Evolutionary conservation across 2,888 invertebrate species (phyloP).

Genomic region (Sarcophaga carnaria): DNA sequence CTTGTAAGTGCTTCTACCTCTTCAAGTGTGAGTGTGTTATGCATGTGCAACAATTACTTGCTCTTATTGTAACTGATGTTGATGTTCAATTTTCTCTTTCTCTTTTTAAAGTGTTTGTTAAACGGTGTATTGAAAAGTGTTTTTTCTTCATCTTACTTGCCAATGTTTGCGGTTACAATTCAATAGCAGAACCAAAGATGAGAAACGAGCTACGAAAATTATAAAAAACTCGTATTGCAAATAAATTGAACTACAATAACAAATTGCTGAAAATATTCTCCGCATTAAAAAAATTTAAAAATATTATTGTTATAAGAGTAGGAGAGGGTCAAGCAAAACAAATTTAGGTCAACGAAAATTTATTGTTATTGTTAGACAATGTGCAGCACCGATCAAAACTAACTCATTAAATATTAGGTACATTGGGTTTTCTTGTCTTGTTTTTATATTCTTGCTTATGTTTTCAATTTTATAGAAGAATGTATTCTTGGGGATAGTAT

Average conservation of each 20-base stretch:
- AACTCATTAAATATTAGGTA: too few species aligned
- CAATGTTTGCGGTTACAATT: conserved; percentile 65
- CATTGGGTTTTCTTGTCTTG: too few species aligned
- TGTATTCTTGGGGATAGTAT: too few species aligned
- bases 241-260: conserved; percentile 47
- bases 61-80: conserved; percentile 1
- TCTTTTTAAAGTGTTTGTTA: conserved; percentile 5
- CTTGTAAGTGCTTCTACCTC: not conserved
- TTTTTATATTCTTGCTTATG: too few species aligned
- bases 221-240: conserved; percentile 8
- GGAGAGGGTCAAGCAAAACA: conserved; percentile 9
- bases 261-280: conserved; percentile 33
- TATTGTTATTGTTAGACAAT: conserved; percentile 14
- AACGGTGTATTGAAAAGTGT: conserved; percentile 1
- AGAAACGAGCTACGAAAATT: not conserved
- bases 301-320: not conserved
- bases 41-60: conserved; percentile 44
- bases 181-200: conserved; percentile 27
- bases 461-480: too few species aligned
- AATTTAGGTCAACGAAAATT: conserved; percentile 59
- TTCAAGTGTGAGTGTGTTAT: conserved; percentile 16
- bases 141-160: conserved; percentile 50
- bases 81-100: conserved; percentile 28
- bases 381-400: too few species aligned
- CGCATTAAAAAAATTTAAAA: conserved; percentile 13